Evolutionary conservation across 2,113 vertebrate genomes (phyloP).

Genomic region (Scomber colias): DNA sequence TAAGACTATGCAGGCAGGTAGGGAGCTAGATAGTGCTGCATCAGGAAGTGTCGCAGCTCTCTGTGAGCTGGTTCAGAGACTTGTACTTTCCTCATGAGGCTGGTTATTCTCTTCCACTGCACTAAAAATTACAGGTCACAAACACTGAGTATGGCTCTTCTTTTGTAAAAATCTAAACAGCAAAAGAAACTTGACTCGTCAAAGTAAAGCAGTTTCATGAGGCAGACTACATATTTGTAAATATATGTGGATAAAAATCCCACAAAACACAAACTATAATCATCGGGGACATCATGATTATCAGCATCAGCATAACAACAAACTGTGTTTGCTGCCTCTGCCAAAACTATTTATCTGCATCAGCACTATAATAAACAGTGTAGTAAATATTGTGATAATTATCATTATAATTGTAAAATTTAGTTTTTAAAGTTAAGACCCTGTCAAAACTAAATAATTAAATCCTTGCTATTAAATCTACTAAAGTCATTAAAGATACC

Average conservation of each 20-base stretch:
- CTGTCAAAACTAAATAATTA: not conserved
- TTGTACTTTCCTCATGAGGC: slow-evolving; percentile 22
- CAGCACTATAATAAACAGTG: slow-evolving; percentile 4
- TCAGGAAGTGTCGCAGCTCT: slow-evolving; percentile 43
- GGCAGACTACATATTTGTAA: not conserved
- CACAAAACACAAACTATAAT: not conserved
- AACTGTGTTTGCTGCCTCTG: slow-evolving; percentile 2
- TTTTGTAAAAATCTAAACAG: too few relatives aligned
- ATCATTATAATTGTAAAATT: not conserved
- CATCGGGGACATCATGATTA: not conserved
- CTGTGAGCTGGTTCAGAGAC: slow-evolving; percentile 11
- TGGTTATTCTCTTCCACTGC: not conserved
- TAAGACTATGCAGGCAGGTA: slow-evolving; percentile 60
- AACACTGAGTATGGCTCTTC: not conserved
- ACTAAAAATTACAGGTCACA: not conserved
- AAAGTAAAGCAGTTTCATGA: not conserved
- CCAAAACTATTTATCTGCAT: not conserved
- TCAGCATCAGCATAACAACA: not conserved
- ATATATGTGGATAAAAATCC: not conserved
- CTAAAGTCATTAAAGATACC: not conserved
- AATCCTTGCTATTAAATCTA: not conserved
- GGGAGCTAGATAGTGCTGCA: slow-evolving; percentile 39
- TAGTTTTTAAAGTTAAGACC: not conserved
- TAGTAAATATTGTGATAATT: not conserved
- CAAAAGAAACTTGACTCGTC: not conserved